phyloP scores from a whole-genome alignment of 2,797 vertebrate genomes.

The Sarcophilus harrisii region DNA sequence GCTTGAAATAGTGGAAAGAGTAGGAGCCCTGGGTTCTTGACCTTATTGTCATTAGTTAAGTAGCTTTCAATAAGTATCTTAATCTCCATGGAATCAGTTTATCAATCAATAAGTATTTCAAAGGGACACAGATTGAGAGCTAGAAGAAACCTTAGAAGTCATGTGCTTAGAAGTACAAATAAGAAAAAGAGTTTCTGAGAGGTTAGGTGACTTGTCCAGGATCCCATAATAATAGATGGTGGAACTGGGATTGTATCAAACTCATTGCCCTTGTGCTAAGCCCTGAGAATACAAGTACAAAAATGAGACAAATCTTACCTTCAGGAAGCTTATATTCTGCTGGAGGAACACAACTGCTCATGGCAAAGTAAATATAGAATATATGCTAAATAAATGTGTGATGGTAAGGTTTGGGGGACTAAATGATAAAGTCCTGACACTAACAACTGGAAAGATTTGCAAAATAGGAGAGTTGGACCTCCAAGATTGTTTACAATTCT shows the following conservation, averaged over 20 bases:
- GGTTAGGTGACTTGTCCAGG: background rate
- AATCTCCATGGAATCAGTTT: background rate
- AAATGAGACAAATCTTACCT: background rate
- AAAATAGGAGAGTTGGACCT: background rate
- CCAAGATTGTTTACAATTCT: constrained; percentile 13
- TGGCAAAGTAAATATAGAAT: background rate
- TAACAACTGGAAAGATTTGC: background rate
- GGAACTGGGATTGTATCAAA: background rate
- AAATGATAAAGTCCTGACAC: background rate
- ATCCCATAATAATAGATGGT: background rate
- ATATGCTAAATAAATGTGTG: background rate
- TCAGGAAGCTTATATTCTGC: background rate
- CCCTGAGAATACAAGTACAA: background rate
- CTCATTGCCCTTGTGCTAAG: background rate
- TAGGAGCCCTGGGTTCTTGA: background rate
- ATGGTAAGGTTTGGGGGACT: background rate
- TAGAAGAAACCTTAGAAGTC: background rate
- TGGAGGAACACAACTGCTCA: background rate
- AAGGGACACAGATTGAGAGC: background rate
- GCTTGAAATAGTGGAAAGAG: background rate
- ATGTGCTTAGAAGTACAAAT: background rate
- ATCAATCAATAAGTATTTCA: background rate
- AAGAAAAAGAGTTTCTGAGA: background rate
- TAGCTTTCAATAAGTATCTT: background rate
- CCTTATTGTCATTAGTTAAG: background rate